These are phyloP conservation scores for Siniperca undulata DNA, from an alignment of 2,797 vertebrate species.

Conservation along the genomic window DNA sequence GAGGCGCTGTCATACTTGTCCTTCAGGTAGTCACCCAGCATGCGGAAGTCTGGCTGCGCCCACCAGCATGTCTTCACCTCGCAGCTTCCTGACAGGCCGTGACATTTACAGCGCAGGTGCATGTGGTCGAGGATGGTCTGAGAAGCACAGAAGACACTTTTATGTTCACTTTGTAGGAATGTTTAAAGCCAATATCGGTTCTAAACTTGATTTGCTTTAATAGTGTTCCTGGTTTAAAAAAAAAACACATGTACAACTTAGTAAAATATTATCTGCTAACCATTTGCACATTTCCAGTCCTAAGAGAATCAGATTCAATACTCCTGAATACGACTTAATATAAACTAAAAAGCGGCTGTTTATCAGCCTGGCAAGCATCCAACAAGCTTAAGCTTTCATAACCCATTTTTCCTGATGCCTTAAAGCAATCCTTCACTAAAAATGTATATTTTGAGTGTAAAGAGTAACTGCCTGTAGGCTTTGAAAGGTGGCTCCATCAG, in stretches of 20 bases:
- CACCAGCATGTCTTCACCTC: constrained; percentile 99
- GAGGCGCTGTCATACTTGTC: constrained; percentile 99
- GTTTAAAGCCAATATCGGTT: background rate
- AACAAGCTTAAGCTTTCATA: background rate
- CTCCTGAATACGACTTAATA: too few species aligned
- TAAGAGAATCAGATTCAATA: background rate
- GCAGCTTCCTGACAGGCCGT: constrained; percentile 96
- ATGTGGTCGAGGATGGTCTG: constrained; percentile 98
- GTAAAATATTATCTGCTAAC: background rate
- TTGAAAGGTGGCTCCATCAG: background rate
- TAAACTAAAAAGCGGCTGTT: background rate
- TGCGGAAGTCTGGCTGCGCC: constrained; percentile 97
- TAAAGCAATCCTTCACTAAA: background rate
- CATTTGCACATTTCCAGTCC: background rate
- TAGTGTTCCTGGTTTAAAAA: background rate
- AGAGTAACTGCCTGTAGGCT: background rate
- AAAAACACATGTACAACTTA: background rate
- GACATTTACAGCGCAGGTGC: constrained; percentile 98
- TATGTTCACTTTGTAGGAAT: background rate
- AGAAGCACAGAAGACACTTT: constrained; percentile 12
- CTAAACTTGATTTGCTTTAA: background rate
- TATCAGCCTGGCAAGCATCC: background rate
- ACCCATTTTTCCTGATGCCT: background rate
- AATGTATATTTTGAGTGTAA: background rate
- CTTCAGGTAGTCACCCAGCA: constrained; percentile 96